Evolutionary conservation across 2,797 vertebrate genomes (phyloP), one percentile per base, ranked within the genome.

Genomic region (Trematomus bernacchii): DNA sequence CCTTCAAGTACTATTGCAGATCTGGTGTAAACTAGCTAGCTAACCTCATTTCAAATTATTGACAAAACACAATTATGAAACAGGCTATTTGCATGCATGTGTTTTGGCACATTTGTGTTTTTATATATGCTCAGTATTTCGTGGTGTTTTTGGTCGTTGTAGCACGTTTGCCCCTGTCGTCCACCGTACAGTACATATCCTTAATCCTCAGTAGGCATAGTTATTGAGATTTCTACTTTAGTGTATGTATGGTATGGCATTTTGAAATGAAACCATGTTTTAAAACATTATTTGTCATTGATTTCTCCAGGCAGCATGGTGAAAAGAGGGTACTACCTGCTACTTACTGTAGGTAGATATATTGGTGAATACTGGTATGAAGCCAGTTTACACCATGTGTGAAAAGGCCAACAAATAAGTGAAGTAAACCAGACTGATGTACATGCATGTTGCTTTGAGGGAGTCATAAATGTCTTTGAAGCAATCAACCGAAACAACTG

Each of bases 381-480:
- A n/a, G 6, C 15, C 23, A 33, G 10, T 57, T 52, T 18, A 16
- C 21, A 55, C 50, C 53, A 62, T 48, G 53, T 62, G 66, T 23
- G 55, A 64, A 62, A 71, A 78, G 74, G 57, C 42, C 27, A 54
- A 53, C 16, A 47, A 47, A 33, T 15, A 11, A 33, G 43, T 59
- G 3, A 12, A 27, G 73, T 66, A 46, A 64, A 79, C 61, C 68
- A 43, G 59, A 76, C 77, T 62, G 42, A 60, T 59, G 42, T 47
- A 84, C 86, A 86, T 89, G 81, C 82, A 87, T 27, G 67, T 82
- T 59, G 40, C 47, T 59, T 42, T 47, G 4, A 18, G 30, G 51
- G 69, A 51, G 59, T 77, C 52, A 46, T 5, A 69, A 55, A 61
- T 21, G 62, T 64, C 68, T 71, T 61, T 27, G 53, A 87, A 86